Evolutionary conservation across 1,140 invertebrate genomes (phyloP).

Genomic region (Aleiodes sp.): DNA sequence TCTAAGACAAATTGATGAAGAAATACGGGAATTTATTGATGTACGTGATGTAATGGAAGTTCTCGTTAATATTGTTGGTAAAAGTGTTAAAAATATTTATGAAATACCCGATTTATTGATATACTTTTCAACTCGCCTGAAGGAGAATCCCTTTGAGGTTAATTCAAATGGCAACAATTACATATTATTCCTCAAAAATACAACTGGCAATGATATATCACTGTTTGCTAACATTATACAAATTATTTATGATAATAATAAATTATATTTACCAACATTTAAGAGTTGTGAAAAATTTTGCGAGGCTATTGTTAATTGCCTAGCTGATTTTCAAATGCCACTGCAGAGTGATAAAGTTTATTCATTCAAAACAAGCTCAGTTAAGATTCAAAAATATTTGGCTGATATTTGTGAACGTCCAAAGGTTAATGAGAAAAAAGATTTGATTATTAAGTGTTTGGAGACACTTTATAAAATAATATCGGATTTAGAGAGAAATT

Average conservation of each 20-base stretch:
- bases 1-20: not conserved
- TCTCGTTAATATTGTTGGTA: not conserved
- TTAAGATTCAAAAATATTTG: slow-evolving; percentile 44
- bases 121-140: slow-evolving; percentile 48
- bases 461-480: slow-evolving; percentile 56
- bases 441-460: slow-evolving; percentile 46
- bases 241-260: slow-evolving; percentile 35
- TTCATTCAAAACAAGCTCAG: slow-evolving; percentile 40
- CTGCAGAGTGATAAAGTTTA: slow-evolving; percentile 28
- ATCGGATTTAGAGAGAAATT: slow-evolving; percentile 42
- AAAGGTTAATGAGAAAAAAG: slow-evolving; percentile 35
- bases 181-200: slow-evolving; percentile 38
- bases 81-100: slow-evolving; percentile 40
- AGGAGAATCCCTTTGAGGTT: slow-evolving; percentile 21
- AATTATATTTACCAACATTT: slow-evolving; percentile 36
- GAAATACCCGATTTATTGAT: slow-evolving; percentile 45
- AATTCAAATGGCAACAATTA: slow-evolving; percentile 43
- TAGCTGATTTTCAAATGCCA: slow-evolving; percentile 45
- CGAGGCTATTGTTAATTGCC: slow-evolving; percentile 44
- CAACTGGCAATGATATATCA: slow-evolving; percentile 40
- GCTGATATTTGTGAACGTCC: slow-evolving; percentile 34
- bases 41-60: not conserved
- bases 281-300: slow-evolving; percentile 43
- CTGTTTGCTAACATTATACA: slow-evolving; percentile 43
- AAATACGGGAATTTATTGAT: not conserved